Percentiles rank a stretch among this genome's conserved stretches.
Evolutionary conservation across 2,797 vertebrate genomes (phyloP).

Genomic region (Lagorchestes hirsutus): DNA sequence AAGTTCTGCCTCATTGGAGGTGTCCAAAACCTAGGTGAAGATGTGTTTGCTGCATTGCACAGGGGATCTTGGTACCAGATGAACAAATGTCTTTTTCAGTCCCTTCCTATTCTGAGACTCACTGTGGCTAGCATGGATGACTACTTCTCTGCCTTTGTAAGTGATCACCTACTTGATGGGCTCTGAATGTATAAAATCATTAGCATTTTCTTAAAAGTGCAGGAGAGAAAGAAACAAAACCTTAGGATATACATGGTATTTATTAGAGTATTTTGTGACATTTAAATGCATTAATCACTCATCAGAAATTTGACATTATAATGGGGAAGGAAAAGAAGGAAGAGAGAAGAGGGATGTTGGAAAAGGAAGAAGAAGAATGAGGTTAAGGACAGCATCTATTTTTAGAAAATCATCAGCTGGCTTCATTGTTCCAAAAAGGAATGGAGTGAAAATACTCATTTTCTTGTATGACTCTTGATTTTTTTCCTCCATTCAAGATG

Average conservation of each 20-base stretch:
- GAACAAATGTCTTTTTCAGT: background rate
- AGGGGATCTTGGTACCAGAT: background rate
- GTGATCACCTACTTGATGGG: background rate
- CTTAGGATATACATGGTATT: background rate
- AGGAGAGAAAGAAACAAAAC: slow-evolving; percentile 8
- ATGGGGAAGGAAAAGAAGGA: background rate
- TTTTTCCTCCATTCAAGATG: background rate
- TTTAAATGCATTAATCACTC: background rate
- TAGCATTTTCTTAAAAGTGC: background rate
- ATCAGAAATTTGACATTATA: background rate
- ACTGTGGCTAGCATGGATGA: background rate
- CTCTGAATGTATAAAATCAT: slow-evolving; percentile 13
- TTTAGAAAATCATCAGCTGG: background rate
- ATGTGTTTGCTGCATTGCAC: background rate
- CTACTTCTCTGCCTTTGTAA: background rate
- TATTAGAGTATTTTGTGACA: slow-evolving; percentile 4
- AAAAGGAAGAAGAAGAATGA: background rate
- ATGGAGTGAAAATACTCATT: background rate
- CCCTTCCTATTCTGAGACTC: background rate
- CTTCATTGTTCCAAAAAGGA: background rate
- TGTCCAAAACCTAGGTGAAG: background rate
- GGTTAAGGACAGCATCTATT: background rate
- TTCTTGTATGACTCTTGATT: background rate
- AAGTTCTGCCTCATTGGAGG: background rate
- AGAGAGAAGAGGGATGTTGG: background rate